phyloP scores from a whole-genome alignment of 2,113 vertebrate species.

The Pygoscelis adeliae region DNA sequence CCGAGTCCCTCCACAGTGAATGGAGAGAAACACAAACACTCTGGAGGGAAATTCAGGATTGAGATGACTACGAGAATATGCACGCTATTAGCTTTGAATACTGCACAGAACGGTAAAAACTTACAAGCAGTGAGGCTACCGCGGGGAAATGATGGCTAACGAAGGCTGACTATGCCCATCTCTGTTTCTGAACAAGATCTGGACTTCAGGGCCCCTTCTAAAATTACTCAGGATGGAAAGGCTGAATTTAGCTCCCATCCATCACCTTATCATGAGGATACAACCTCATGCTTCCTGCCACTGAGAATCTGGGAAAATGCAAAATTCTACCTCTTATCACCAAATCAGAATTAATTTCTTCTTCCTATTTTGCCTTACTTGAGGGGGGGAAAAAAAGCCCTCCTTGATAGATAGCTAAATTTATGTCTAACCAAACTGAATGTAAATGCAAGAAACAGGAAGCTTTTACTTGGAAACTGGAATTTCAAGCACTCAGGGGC shows the following conservation, averaged over 20 bases:
- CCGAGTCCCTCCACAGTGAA: neutral
- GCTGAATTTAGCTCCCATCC: slow-evolving; percentile 60
- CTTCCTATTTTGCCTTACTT: slow-evolving; percentile 18
- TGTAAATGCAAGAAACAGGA: slow-evolving; percentile 80
- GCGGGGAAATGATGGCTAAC: neutral
- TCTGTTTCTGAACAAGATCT: slow-evolving; percentile 53
- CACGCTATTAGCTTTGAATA: neutral
- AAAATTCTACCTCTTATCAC: slow-evolving; percentile 14
- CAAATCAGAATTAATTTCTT: slow-evolving; percentile 2
- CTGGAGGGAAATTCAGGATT: neutral
- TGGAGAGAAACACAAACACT: neutral
- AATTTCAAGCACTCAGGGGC: slow-evolving; percentile 77
- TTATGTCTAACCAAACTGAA: slow-evolving; percentile 73
- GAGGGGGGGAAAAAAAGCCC: neutral
- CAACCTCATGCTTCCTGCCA: slow-evolving; percentile 45
- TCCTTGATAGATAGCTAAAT: slow-evolving; percentile 55
- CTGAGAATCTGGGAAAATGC: slow-evolving; percentile 24
- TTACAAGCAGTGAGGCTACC: neutral
- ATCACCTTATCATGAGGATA: slow-evolving; percentile 61
- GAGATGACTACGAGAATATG: neutral
- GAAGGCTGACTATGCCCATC: slow-evolving; percentile 16
- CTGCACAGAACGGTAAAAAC: slow-evolving; percentile 36
- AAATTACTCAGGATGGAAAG: slow-evolving; percentile 64
- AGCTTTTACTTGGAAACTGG: slow-evolving; percentile 83
- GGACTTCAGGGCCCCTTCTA: slow-evolving; percentile 30